Percentiles rank a stretch among this genome's conserved stretches.
Evolutionary conservation across 2,113 vertebrate species (phyloP).

Genomic region (human (Homo sapiens)): GRCh38 chrX:10065001-10065500

Average conservation of each 20-base stretch:
- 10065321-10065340: neutral
- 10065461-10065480: neutral
- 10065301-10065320: neutral
- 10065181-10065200: neutral
- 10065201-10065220: neutral
- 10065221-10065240: neutral
- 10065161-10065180: neutral
- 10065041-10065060: neutral
- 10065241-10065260: neutral
- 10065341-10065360: neutral
- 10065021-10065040: neutral
- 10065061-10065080: fast-evolving
- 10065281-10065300: neutral
- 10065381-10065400: neutral
- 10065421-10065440: neutral
- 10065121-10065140: neutral
- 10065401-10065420: neutral
- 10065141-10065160: neutral
- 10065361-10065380: neutral
- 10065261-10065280: neutral
- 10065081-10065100: neutral
- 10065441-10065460: neutral
- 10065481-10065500: neutral
- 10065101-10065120: neutral
- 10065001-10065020: neutral